Base-by-base conservation (phyloP, 2,888 invertebrate genomes). In the Therioaphis trifolii region DNA sequence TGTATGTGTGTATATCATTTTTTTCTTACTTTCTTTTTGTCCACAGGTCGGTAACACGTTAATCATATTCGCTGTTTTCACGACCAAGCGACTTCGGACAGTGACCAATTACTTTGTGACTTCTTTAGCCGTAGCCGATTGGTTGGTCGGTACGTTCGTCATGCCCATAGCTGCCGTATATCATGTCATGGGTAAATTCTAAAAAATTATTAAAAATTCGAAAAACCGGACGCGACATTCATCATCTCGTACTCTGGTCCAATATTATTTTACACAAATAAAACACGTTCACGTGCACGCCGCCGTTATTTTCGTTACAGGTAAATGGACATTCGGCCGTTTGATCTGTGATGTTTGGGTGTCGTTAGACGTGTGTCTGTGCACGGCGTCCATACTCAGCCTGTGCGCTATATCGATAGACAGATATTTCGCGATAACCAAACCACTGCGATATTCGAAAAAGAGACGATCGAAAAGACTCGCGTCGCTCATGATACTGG, bases 31-130 rank as follows among this genome's bases (percentile, higher is more conserved):
- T 52, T 21, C 49, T 46, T 24, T 55, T 18, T 27, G 55, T 58
- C 87, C 87, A 5, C 87, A 90, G 90, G 88, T 95, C 84, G 97
- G 97, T 79, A 97, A 97, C 89, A 94, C 95, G 4, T 90, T 97
- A 87, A 96, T 97, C 84, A 96, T 97, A 86, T 91, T 94, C 27
- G 95, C 97, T 11, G 96, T 97, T 75, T 91, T 95, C 86, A 95
- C 95, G 0, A 95, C 95, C 0, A 92, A 94, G 86, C 91, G 96
- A 86, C 90, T 98, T 86, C 91, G 97, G 86, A 97, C 97, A 0
- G 96, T 97, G 49, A 98, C 97, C 74, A 98, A 98, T 88, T 96
- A 96, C 88, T 97, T 98, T 89, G 97, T 98, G 86, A 96, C 96
- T 88, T 97, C 97, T 78, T 90, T 98, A 88, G 98, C 98, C 0